Evolutionary conservation across 1,140 invertebrate species (phyloP).

Genomic region (Bradynema listronoti): DNA sequence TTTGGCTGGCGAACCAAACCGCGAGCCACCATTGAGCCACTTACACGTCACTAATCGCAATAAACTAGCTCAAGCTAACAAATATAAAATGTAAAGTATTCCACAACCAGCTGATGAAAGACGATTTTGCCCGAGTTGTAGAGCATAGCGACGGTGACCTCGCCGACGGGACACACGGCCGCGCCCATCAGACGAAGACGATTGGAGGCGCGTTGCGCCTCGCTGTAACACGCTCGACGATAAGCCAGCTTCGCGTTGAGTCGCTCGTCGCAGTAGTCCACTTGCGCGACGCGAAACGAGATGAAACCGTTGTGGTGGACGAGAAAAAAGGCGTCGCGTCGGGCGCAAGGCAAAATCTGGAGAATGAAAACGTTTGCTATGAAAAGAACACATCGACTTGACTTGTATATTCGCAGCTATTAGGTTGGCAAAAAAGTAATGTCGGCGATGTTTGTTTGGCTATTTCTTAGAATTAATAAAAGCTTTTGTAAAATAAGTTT

Average conservation of each 20-base stretch:
- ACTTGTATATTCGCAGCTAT: conserved; percentile 10
- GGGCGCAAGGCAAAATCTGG: conserved; percentile 35
- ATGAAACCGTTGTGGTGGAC: conserved; percentile 38
- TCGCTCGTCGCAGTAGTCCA: conserved; percentile 17
- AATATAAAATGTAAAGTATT: conserved; percentile 23
- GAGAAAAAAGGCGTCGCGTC: conserved; percentile 40
- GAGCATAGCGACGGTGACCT: conserved; percentile 33
- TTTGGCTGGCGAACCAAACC: no score
- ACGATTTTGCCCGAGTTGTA: conserved; percentile 36
- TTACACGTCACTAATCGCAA: conserved; percentile 2
- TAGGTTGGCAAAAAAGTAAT: no score
- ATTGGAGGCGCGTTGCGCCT: conserved; percentile 31
- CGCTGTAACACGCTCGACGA: conserved; percentile 20
- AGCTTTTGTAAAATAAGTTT: no score
- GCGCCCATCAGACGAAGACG: conserved; percentile 31
- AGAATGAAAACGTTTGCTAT: conserved; percentile 13
- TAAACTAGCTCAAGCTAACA: neutral
- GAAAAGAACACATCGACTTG: conserved; percentile 10
- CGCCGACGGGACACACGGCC: conserved; percentile 29
- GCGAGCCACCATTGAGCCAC: no score
- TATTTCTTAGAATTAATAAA: no score
- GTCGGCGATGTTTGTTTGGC: no score
- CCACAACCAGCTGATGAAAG: conserved; percentile 37
- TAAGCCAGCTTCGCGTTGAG: conserved; percentile 22
- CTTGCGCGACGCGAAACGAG: conserved; percentile 27